Percentiles rank a stretch among this genome's conserved stretches.
phyloP scores from a whole-genome alignment of 2,113 vertebrate genomes.

The Pipa parva region DNA sequence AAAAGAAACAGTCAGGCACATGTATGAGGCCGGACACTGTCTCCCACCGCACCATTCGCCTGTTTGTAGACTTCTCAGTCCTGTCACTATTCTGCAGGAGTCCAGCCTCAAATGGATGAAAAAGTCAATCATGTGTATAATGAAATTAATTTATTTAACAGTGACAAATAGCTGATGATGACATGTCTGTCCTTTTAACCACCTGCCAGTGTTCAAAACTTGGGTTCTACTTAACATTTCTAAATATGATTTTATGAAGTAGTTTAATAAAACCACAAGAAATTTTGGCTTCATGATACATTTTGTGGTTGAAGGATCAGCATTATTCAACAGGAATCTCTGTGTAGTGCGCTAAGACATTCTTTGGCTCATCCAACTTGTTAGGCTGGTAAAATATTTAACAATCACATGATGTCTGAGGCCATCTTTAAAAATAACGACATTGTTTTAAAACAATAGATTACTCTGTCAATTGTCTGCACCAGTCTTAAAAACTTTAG shows the following conservation, averaged over 20 bases:
- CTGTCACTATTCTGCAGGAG: no score
- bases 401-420: background rate
- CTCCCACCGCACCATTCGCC: no score
- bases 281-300: background rate
- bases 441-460: background rate
- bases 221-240: background rate
- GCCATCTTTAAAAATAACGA: background rate
- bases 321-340: background rate
- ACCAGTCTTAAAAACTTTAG: background rate
- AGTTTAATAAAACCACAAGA: conserved; percentile 18
- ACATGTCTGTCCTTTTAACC: background rate
- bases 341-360: background rate
- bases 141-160: no score
- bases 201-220: no score
- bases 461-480: background rate
- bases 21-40: no score
- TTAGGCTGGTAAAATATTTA: background rate
- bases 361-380: conserved; percentile 5
- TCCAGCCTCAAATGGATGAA: no score
- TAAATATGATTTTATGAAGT: conserved; percentile 10
- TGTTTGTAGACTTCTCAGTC: no score
- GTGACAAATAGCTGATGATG: no score
- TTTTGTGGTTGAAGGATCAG: background rate
- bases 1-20: no score
- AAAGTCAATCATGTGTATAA: no score